phyloP scores from a whole-genome alignment of 2,888 invertebrate species.

The Acrobeloides nanus region DNA sequence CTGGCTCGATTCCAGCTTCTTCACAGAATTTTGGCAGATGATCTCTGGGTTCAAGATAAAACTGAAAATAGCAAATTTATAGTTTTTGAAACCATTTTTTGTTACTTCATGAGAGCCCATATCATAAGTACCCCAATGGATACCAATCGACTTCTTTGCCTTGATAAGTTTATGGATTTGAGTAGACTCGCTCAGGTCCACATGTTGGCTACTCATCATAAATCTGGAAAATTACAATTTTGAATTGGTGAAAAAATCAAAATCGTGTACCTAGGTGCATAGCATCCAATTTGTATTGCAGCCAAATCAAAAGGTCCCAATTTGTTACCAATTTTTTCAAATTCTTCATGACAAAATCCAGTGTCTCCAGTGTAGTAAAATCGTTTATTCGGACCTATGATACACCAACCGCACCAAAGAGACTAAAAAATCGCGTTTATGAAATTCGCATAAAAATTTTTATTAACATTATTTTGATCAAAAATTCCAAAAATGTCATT shows the following conservation, averaged over 20 bases:
- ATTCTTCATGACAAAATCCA: slow-evolving; percentile 56
- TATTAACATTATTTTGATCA: too few species aligned
- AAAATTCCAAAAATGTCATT: too few species aligned
- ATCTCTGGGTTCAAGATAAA: slow-evolving; percentile 35
- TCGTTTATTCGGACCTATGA: slow-evolving; percentile 54
- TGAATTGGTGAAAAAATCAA: background rate
- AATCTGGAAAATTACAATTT: too few species aligned
- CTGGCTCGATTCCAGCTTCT: slow-evolving; percentile 15
- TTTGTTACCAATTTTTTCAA: slow-evolving; percentile 57
- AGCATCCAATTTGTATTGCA: slow-evolving; percentile 60
- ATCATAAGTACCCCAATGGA: slow-evolving; percentile 61
- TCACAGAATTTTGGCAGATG: slow-evolving; percentile 29
- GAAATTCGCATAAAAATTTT: slow-evolving; percentile 2
- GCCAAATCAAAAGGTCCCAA: slow-evolving; percentile 59
- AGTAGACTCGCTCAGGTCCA: slow-evolving; percentile 58
- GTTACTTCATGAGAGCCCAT: slow-evolving; percentile 50
- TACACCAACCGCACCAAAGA: slow-evolving; percentile 59
- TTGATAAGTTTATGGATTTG: slow-evolving; percentile 56
- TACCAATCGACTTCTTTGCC: slow-evolving; percentile 56
- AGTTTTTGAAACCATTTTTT: background rate
- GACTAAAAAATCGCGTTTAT: slow-evolving; percentile 41
- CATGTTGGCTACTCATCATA: slow-evolving; percentile 58
- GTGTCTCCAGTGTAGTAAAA: slow-evolving; percentile 60
- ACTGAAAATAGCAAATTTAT: slow-evolving; percentile 22
- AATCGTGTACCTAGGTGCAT: slow-evolving; percentile 56